Base-by-base conservation (phyloP, 2,797 vertebrate species). In the Rhinogobio ventralis region DNA sequence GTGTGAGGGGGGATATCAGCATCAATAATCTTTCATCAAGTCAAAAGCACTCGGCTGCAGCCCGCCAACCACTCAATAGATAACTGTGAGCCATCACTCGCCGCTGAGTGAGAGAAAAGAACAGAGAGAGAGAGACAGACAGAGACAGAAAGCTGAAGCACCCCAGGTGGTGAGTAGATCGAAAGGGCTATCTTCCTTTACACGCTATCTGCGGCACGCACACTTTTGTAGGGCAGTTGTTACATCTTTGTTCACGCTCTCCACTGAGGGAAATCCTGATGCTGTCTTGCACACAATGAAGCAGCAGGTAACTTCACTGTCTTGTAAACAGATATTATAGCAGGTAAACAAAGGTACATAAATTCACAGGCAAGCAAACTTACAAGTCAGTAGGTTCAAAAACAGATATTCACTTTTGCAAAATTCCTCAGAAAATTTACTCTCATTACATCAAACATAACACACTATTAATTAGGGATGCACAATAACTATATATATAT, bases 1-100 rank as follows among this genome's bases (percentile, higher is more conserved):
- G 91, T 87, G 88, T 87, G 87, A 85, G 90, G 92, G 91, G 57
- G 89, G 94, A 90, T 88, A 94, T 95, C 94, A 94, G 93, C 94
- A 95, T 95, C 95, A 93, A 95, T 95, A 95, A 95, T 95, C 94
- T 94, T 95, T 94, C 94, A 95, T 94, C 93, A 93, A 92, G 95
- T 91, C 94, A 89, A 90, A 88, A 87, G 90, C 71, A 88, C 90
- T 93, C 86, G 88, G 91, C 92, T 92, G 93, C 90, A 90, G 90
- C 91, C 89, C 90, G 89, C 90, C 93, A 91, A 91, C 89, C 90
- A 93, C 90, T 95, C 94, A 91, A 95, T 94, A 95, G 92, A 95
- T 93, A 93, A 94, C 93, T 93, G 90, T 91, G 91, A 94, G 94
- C 93, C 92, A 92, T 93, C 91, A 90, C 91, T 94, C 90, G 90